Evolutionary conservation across 1,140 invertebrate species (phyloP).

Genomic region (Ceratosolen fusciceps): DNA sequence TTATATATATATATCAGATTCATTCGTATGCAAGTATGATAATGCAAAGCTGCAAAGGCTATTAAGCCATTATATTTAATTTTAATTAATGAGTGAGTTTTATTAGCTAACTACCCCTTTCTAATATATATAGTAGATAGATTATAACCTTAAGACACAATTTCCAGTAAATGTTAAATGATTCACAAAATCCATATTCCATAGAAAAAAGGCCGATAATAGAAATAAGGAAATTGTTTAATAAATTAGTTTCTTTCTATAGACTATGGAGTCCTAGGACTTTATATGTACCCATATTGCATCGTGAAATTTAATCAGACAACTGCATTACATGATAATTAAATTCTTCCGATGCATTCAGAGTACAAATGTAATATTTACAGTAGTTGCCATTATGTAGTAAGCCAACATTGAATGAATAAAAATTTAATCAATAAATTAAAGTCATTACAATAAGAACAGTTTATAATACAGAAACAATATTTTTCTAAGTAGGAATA

Average conservation of each 20-base stretch:
- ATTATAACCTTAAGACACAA: constrained; percentile 45
- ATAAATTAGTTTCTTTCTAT: constrained; percentile 34
- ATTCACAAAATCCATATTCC: constrained; percentile 56
- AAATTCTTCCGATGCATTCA: constrained; percentile 25
- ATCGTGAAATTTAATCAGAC: constrained; percentile 9
- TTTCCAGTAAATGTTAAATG: constrained; percentile 41
- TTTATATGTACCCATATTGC: constrained; percentile 25
- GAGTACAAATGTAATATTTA: constrained; percentile 38
- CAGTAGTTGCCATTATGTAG: constrained; percentile 21
- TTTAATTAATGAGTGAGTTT: constrained; percentile 59
- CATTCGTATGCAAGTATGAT: constrained; percentile 62
- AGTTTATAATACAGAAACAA: neutral
- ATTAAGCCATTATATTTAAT: constrained; percentile 57
- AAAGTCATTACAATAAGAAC: neutral
- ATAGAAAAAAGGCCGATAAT: constrained; percentile 57
- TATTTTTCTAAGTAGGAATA: too few relatives aligned
- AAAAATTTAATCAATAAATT: neutral
- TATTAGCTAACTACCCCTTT: constrained; percentile 61
- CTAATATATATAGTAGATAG: constrained; percentile 39
- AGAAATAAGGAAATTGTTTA: constrained; percentile 46
- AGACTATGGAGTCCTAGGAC: constrained; percentile 42
- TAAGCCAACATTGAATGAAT: neutral
- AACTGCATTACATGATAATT: neutral
- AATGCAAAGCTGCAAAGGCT: constrained; percentile 65
- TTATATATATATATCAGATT: constrained; percentile 40